Percentiles rank a stretch among this genome's conserved stretches.
Evolutionary conservation across 2,113 vertebrate genomes (phyloP).

Genomic region (Microtus pennsylvanicus): DNA sequence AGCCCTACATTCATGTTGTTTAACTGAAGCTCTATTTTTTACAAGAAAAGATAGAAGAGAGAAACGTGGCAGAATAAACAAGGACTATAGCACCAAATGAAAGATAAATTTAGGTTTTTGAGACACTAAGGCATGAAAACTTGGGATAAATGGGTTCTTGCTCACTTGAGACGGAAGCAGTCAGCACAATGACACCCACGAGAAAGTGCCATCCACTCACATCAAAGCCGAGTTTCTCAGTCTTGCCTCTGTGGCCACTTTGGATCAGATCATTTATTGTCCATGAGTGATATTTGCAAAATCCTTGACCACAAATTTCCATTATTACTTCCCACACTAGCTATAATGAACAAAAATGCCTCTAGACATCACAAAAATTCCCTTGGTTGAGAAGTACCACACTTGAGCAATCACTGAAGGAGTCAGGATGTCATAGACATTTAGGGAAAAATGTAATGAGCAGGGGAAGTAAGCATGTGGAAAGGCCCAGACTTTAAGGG

Average conservation of each 20-base stretch:
- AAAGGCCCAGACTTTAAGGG: not conserved
- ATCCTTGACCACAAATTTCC: not conserved
- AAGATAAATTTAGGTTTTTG: not conserved
- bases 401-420: not conserved
- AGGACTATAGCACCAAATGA: not conserved
- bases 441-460: constrained; percentile 19
- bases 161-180: not conserved
- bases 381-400: not conserved
- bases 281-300: not conserved
- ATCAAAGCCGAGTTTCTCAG: not conserved
- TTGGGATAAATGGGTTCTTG: not conserved
- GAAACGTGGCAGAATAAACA: not conserved
- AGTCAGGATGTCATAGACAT: not conserved
- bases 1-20: constrained; percentile 2
- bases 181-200: not conserved
- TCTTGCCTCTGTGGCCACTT: not conserved
- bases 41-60: not conserved
- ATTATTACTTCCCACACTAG: not conserved
- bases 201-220: too few species aligned
- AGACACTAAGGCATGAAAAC: too few species aligned
- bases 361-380: not conserved
- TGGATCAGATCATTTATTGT: not conserved
- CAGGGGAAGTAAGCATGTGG: not conserved
- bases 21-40: not conserved
- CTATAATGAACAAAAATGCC: not conserved